A percentile compares a stretch with the other conserved stretches of the same genome.
Conservation (phyloP, 1,140 invertebrate species). For the Drosophila fuyamai region DNA sequence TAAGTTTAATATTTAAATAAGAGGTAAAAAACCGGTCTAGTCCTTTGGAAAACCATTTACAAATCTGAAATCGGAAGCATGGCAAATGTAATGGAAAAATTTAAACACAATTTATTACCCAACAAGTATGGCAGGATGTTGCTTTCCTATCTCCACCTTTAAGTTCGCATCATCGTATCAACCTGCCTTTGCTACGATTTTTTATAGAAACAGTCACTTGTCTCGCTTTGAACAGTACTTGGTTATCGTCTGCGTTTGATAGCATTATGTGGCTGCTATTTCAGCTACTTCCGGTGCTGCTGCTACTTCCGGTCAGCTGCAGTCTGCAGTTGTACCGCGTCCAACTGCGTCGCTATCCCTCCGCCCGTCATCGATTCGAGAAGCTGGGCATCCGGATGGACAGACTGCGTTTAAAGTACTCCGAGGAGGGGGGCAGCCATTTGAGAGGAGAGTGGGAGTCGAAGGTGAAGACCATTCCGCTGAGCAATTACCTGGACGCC, state of each 20-base stretch:
- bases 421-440: constrained; percentile 5
- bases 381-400: constrained; percentile 71
- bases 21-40: neutral
- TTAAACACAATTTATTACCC: constrained; percentile 40
- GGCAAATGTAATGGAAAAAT: constrained; percentile 29
- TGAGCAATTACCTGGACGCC: constrained; percentile 96
- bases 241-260: constrained; percentile 20
- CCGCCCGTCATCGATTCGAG: constrained; percentile 63
- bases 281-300: constrained; percentile 7
- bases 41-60: neutral
- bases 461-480: constrained; percentile 79
- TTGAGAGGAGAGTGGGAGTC: neutral
- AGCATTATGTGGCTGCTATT: constrained; percentile 37
- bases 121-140: constrained; percentile 7
- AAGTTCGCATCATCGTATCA: neutral
- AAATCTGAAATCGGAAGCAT: constrained; percentile 16
- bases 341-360: constrained; percentile 58
- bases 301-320: constrained; percentile 16
- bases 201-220: constrained; percentile 5
- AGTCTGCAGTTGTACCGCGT: constrained; percentile 43
- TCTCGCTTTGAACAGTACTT: neutral
- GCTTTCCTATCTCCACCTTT: neutral
- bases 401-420: constrained; percentile 60
- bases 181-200: constrained; percentile 27
- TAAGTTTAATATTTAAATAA: neutral